Base-by-base conservation (phyloP, 2,113 vertebrate genomes). In the Gymnocephalus cernua region DNA sequence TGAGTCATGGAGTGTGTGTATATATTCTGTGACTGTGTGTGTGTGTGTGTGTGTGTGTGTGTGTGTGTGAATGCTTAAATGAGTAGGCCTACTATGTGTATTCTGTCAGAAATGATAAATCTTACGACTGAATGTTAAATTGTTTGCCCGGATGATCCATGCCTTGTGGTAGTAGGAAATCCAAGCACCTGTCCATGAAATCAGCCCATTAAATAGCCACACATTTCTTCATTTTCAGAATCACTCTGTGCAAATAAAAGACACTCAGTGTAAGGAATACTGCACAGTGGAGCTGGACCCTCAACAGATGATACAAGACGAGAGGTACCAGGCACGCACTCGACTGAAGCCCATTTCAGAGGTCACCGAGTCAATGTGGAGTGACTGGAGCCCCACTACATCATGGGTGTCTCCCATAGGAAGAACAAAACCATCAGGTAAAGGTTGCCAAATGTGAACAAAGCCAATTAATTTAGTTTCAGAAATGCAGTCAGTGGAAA, bases 381-480 rank as follows among this genome's bases (percentile, higher is more conserved):
- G 93, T 21, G 91, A 93, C 18, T 94, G 94, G 94, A 75, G 93
- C 74, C 80, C 77, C 21, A 53, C 18, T 9, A 47, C n/a, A 54
- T 72, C 84, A 9, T 93, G 91, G 94, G 45, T 29, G 18, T 90
- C 92, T 3, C 2, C 4, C 1, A n/a, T 69, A 0, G 89, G 87
- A 25, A 29, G 0, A 51, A 0, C 0, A 2, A 77, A 68, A 41
- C 6, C 56, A 48, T 0, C 56, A 80, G 85, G 77, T 83, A 56
- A 35, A 38, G 29, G 38, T 25, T 14, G 1, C 4, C 16, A 64
- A 57, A 67, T 78, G 12, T 53, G 2, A 73, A 48, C 10, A 47
- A 19, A 53, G 51, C 19, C 7, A 44, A 51, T 21, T 69, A 23
- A 9, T 75, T 47, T 13, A 51, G 18, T 23, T 23, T 35, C 54